Conservation (phyloP, 1,140 invertebrate species). For the Calephelis nemesis region DNA sequence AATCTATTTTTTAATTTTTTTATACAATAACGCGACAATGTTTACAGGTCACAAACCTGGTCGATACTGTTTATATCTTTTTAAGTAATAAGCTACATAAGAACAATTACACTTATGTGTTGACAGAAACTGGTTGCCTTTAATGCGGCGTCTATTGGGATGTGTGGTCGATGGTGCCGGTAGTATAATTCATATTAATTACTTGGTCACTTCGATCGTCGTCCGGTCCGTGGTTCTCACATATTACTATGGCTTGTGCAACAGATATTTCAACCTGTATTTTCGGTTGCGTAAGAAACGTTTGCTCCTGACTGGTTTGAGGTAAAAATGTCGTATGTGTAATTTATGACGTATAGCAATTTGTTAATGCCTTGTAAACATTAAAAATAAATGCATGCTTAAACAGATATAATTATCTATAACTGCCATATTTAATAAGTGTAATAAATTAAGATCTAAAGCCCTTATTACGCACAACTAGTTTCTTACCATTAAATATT, state of each 20-base stretch:
- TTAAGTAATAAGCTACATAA: too few relatives aligned
- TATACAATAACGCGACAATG: too few relatives aligned
- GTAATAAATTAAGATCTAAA: conserved; percentile 7
- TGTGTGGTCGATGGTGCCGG: too few relatives aligned
- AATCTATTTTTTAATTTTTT: too few relatives aligned
- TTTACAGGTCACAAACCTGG: too few relatives aligned
- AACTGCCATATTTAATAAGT: conserved; percentile 14
- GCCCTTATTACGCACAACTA: neutral
- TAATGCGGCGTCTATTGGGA: too few relatives aligned
- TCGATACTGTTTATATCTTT: too few relatives aligned
- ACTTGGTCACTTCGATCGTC: neutral
- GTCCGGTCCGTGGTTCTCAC: neutral
- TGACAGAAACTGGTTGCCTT: too few relatives aligned
- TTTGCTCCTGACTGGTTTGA: neutral
- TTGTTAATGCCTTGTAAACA: conserved; percentile 10
- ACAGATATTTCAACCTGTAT: neutral
- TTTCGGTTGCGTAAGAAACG: conserved; percentile 6
- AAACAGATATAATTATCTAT: conserved; percentile 13
- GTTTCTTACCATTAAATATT: neutral
- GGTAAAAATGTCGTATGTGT: neutral
- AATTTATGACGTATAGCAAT: conserved; percentile 4
- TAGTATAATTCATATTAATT: too few relatives aligned
- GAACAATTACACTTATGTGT: too few relatives aligned
- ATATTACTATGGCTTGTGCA: conserved; percentile 4
- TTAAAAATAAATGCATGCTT: conserved; percentile 15